Evolutionary conservation across 1,140 invertebrate species (phyloP).

Genomic region (Drosophila serrata): DNA sequence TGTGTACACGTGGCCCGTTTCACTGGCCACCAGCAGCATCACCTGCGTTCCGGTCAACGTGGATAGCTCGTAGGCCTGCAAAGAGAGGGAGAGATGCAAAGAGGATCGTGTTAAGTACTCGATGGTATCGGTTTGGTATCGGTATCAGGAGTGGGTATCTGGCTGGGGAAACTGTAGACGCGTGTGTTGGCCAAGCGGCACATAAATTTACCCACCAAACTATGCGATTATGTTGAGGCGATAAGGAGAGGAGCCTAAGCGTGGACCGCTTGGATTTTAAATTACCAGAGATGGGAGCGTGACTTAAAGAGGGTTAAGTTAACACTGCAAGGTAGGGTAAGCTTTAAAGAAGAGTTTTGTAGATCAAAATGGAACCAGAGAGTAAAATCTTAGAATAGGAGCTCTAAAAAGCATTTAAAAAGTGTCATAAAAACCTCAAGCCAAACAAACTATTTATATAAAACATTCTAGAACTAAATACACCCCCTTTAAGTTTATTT

Average conservation of each 20-base stretch:
- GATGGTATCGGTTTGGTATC: conserved; percentile 43
- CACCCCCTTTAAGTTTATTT: neutral
- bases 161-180: conserved; percentile 35
- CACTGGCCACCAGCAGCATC: conserved; percentile 97
- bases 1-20: conserved; percentile 99
- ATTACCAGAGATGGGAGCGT: conserved; percentile 58
- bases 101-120: conserved; percentile 59
- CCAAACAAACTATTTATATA: neutral
- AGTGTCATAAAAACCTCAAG: neutral
- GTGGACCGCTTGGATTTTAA: conserved; percentile 14
- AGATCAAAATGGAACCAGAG: neutral
- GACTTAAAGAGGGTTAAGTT: neutral
- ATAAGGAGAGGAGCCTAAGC: conserved; percentile 48
- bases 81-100: conserved; percentile 9
- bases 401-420: neutral
- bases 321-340: no score
- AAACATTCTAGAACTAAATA: neutral
- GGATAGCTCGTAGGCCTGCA: conserved; percentile 98
- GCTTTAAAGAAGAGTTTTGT: neutral
- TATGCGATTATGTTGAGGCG: conserved; percentile 73
- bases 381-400: neutral
- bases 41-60: conserved; percentile 99
- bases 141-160: conserved; percentile 17
- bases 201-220: conserved; percentile 73
- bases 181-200: conserved; percentile 61